Evolutionary conservation across 2,113 vertebrate genomes (phyloP).

Genomic region (Pygoscelis antarcticus): DNA sequence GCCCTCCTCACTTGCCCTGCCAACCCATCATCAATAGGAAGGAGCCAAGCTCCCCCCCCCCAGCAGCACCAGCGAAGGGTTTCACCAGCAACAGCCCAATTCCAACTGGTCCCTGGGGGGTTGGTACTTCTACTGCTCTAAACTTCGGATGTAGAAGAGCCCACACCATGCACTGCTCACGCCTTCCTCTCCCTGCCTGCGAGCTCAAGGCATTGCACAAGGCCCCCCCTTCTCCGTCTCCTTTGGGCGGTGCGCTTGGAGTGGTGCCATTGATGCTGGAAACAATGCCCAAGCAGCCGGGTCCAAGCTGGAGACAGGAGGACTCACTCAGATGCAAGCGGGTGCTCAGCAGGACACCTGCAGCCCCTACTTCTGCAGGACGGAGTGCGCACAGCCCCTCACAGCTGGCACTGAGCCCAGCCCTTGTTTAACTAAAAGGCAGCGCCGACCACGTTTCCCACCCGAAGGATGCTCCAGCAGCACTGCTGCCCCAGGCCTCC

Average conservation of each 20-base stretch:
- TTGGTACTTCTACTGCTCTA: not conserved
- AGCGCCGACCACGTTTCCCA: not conserved
- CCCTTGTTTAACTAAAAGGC: not conserved
- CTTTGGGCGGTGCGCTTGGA: not conserved
- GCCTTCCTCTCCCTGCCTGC: fast-evolving
- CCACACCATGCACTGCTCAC: fast-evolving
- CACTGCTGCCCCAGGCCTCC: not conserved
- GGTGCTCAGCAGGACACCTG: not conserved
- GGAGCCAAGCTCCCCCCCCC: not conserved
- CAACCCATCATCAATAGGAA: not conserved
- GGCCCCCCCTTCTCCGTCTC: not conserved
- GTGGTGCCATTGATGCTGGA: not conserved
- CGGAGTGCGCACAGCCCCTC: fast-evolving
- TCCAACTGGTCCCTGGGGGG: not conserved
- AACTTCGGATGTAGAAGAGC: not conserved
- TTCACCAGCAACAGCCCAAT: not conserved
- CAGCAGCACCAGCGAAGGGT: not conserved
- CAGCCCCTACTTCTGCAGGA: not conserved
- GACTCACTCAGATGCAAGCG: not conserved
- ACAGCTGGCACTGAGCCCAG: not conserved
- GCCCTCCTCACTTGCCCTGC: not conserved
- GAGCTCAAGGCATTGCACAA: not conserved
- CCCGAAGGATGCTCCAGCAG: fast-evolving
- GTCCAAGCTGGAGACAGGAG: not conserved
- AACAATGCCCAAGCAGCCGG: not conserved